Conservation (phyloP, 2,113 vertebrate species). For the Cololabis saira region DNA sequence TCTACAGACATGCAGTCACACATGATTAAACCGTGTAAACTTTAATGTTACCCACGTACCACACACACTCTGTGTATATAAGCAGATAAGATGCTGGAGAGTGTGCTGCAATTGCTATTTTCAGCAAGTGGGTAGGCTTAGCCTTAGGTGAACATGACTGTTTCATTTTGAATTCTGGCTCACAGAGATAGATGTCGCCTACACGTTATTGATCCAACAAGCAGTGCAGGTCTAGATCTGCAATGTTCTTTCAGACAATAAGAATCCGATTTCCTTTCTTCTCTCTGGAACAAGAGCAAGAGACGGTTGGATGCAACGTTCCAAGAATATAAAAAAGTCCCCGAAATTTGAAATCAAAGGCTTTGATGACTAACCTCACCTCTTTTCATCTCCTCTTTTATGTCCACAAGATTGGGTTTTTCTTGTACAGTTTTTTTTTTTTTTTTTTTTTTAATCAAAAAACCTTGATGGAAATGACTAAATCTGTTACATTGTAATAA, state of each 20-base stretch:
- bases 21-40: conserved; percentile 17
- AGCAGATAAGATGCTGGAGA: conserved; percentile 2
- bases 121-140: conserved; percentile 38
- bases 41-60: neutral
- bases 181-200: conserved; percentile 37
- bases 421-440: too few relatives aligned
- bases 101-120: conserved; percentile 32
- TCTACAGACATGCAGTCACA: conserved; percentile 2
- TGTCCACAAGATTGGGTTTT: too few relatives aligned
- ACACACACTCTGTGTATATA: conserved; percentile 5
- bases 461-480: too few relatives aligned
- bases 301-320: conserved; percentile 12
- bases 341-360: conserved; percentile 16
- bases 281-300: neutral
- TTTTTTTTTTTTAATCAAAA: too few relatives aligned
- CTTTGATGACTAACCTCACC: conserved; percentile 50
- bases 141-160: conserved; percentile 32
- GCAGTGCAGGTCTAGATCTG: neutral
- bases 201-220: conserved; percentile 47
- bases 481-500: too few relatives aligned
- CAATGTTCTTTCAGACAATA: conserved; percentile 6
- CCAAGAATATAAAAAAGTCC: conserved; percentile 27
- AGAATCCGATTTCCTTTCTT: conserved; percentile 4
- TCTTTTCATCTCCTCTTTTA: conserved; percentile 26
- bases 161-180: conserved; percentile 37